Evolutionary conservation across 2,113 vertebrate species (phyloP).

Genomic region (Colistium nudipinnis): DNA sequence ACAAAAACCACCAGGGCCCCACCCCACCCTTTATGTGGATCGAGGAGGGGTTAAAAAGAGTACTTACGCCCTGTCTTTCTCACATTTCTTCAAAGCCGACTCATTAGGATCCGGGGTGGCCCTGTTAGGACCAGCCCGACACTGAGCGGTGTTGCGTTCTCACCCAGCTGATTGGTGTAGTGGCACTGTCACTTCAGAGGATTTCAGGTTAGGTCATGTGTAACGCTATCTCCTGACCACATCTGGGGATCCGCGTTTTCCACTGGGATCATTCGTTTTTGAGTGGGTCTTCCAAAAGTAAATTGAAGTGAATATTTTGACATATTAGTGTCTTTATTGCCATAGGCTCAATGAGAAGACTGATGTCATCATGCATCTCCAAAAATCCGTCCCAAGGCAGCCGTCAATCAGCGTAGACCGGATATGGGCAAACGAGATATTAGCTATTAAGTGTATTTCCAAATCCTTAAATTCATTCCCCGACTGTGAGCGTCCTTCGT

Average conservation of each 20-base stretch:
- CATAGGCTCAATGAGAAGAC: too few species aligned
- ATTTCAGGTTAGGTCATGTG: conserved; percentile 34
- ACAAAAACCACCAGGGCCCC: conserved; percentile 25
- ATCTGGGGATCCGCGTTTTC: conserved; percentile 22
- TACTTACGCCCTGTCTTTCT: conserved; percentile 48
- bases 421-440: too few species aligned
- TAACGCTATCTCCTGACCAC: conserved; percentile 49
- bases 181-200: conserved; percentile 44
- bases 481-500: too few species aligned
- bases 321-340: too few species aligned
- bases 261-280: conserved; percentile 18
- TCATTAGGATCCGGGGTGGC: conserved; percentile 35
- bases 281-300: too few species aligned
- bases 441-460: too few species aligned
- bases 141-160: conserved; percentile 8
- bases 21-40: conserved; percentile 23
- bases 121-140: background rate
- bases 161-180: conserved; percentile 10
- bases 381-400: too few species aligned
- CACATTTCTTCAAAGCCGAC: conserved; percentile 26
- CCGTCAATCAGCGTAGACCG: too few species aligned
- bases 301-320: too few species aligned
- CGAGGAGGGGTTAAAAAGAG: conserved; percentile 50
- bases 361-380: too few species aligned
- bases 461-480: too few species aligned